Conservation (phyloP, 2,113 vertebrate species). For the Empidonax traillii region DNA sequence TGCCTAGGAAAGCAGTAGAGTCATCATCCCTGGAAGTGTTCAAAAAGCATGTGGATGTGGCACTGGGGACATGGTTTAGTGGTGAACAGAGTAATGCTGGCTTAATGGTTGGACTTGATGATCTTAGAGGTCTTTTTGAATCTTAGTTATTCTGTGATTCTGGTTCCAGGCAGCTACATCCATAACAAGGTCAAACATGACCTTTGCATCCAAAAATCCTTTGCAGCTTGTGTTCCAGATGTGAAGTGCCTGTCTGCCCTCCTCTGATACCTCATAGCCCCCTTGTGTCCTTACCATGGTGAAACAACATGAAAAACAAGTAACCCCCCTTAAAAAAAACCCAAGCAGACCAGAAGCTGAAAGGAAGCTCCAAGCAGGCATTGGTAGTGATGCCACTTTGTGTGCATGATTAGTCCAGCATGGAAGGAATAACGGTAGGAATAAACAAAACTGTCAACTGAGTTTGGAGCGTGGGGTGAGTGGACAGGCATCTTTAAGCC, state of each 20-base stretch:
- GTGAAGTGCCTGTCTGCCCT: not conserved
- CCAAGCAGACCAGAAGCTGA: not conserved
- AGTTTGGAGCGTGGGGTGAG: not conserved
- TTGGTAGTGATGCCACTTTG: not conserved
- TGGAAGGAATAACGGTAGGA: not conserved
- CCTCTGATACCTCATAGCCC: not conserved
- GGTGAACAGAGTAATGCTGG: rapidly evolving
- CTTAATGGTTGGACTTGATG: not conserved
- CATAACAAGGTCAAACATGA: not conserved
- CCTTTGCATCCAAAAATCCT: not conserved
- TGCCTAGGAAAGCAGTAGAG: not conserved
- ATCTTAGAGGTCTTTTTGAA: not conserved
- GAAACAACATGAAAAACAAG: not conserved
- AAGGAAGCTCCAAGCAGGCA: not conserved
- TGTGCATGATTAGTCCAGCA: not conserved
- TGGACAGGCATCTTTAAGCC: not conserved
- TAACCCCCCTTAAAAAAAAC: rapidly evolving
- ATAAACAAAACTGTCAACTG: not conserved
- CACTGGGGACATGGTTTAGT: not conserved
- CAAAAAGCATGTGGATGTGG: not conserved
- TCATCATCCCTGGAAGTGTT: not conserved
- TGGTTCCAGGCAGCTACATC: not conserved
- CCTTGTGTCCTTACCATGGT: not conserved
- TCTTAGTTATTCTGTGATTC: not conserved
- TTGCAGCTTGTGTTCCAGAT: not conserved